phyloP scores from a whole-genome alignment of 2,797 vertebrate species.

The Numenius phaeopus region DNA sequence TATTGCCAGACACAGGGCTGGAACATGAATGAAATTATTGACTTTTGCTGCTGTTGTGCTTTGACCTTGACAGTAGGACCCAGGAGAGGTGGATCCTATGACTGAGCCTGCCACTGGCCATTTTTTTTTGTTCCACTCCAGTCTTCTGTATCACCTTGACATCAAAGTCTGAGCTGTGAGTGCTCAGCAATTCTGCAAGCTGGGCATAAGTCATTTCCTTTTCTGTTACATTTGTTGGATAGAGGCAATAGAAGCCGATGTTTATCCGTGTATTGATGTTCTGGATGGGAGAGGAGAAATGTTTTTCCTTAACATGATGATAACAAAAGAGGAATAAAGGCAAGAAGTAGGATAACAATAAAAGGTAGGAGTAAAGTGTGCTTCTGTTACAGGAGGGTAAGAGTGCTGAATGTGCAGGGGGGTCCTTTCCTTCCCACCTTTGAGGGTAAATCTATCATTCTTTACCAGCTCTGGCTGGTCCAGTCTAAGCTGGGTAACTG shows the following conservation, averaged over 20 bases:
- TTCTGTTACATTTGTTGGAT: background rate
- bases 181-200: background rate
- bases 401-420: background rate
- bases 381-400: background rate
- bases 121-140: background rate
- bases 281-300: background rate
- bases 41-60: background rate
- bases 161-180: fast-evolving
- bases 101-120: background rate
- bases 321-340: background rate
- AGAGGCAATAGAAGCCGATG: background rate
- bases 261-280: background rate
- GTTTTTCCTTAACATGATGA: background rate
- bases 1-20: background rate
- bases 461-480: background rate
- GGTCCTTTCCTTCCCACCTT: background rate
- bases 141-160: background rate
- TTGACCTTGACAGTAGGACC: background rate
- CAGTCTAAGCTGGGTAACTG: background rate
- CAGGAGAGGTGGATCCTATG: background rate
- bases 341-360: background rate
- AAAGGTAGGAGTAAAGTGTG: background rate
- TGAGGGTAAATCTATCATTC: background rate
- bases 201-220: background rate
- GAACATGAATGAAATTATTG: background rate